Evolutionary conservation across 2,113 vertebrate genomes (phyloP).

Genomic region (Xerus inauris): DNA sequence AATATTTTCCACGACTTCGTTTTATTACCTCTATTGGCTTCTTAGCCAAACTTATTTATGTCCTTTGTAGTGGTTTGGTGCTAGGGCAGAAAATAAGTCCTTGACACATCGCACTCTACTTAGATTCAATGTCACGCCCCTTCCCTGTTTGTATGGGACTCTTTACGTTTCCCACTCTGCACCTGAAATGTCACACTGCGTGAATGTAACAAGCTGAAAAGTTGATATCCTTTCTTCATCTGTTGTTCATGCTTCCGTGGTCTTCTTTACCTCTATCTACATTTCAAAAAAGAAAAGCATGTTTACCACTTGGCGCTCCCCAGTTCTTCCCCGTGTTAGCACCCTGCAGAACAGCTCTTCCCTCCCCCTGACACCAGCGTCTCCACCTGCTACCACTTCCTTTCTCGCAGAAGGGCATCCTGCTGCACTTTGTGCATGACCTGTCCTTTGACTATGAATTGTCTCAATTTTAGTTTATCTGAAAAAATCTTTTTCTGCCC

Average conservation of each 20-base stretch:
- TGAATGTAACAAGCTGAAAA: rapidly evolving
- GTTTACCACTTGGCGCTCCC: neutral
- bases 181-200: neutral
- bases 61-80: neutral
- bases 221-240: rapidly evolving
- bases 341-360: too few relatives aligned
- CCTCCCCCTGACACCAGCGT: neutral
- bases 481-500: neutral
- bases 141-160: neutral
- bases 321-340: too few relatives aligned
- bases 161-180: neutral
- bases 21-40: neutral
- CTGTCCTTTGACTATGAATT: neutral
- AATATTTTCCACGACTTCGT: neutral
- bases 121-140: rapidly evolving
- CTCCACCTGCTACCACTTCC: neutral
- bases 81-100: neutral
- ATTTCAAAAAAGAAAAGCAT: neutral
- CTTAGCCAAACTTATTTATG: neutral
- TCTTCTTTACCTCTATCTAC: too few relatives aligned
- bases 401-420: neutral
- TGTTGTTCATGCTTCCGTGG: rapidly evolving
- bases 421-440: neutral
- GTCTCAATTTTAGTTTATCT: neutral
- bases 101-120: neutral